Evolutionary conservation across 2,113 vertebrate species (phyloP).

Genomic region (Riparia riparia): DNA sequence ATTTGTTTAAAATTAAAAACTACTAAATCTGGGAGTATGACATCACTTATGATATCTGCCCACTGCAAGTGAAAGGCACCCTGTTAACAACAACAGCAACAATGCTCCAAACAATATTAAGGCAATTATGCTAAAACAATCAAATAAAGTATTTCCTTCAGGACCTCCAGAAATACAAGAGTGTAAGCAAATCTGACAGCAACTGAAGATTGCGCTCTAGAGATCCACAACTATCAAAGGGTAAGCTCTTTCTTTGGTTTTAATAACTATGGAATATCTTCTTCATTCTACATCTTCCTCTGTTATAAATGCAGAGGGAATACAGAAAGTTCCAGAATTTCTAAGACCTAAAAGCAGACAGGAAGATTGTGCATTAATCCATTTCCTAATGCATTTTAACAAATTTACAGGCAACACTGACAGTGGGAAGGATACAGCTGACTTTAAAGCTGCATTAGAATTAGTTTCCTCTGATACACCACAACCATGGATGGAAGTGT

Average conservation of each 20-base stretch:
- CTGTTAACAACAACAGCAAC: not conserved
- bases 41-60: not conserved
- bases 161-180: not conserved
- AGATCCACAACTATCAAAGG: not conserved
- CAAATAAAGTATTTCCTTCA: constrained; percentile 5
- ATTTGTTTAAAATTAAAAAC: not conserved
- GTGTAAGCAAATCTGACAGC: not conserved
- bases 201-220: not conserved
- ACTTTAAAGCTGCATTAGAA: not conserved
- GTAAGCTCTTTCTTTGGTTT: not conserved
- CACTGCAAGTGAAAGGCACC: not conserved
- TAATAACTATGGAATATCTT: not conserved
- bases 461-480: not conserved
- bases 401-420: not conserved
- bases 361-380: not conserved
- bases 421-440: not conserved
- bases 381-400: not conserved
- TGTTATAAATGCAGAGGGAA: not conserved
- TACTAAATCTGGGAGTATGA: not conserved
- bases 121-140: not conserved
- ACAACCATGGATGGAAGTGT: rapidly evolving
- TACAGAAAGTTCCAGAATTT: not conserved
- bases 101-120: not conserved
- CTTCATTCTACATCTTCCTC: not conserved
- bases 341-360: not conserved